Conservation (phyloP, 2,888 invertebrate genomes). For the Bellardia pandia region DNA sequence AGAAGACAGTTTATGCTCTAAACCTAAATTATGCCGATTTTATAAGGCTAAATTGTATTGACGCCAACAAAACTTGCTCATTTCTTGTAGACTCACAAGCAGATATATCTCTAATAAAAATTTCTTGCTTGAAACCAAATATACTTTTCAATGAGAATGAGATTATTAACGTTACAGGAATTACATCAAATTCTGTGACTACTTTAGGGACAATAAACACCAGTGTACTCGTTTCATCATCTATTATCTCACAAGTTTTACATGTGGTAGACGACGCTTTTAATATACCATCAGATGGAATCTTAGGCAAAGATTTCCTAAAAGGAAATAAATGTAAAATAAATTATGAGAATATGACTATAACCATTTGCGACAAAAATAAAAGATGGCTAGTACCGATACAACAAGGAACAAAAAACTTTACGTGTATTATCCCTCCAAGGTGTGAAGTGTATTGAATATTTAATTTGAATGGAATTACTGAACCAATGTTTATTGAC, state of each 20-base stretch:
- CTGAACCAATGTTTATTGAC: too few species aligned
- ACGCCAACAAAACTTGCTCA: not conserved
- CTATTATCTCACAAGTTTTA: not conserved
- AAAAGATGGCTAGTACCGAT: not conserved
- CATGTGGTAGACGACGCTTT: constrained; percentile 19
- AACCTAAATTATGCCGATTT: constrained; percentile 26
- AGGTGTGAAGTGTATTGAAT: not conserved
- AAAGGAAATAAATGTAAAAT: not conserved
- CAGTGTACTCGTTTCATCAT: not conserved
- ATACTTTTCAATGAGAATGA: constrained; percentile 3
- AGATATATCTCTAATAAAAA: constrained; percentile 10
- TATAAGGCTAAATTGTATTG: not conserved
- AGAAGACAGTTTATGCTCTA: constrained; percentile 9
- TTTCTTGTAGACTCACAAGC: constrained; percentile 24
- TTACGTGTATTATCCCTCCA: not conserved
- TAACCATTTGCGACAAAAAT: not conserved
- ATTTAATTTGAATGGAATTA: not conserved
- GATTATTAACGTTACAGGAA: constrained; percentile 7
- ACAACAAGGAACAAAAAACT: not conserved
- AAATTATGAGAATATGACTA: constrained; percentile 7
- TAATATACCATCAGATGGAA: not conserved
- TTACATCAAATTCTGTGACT: not conserved
- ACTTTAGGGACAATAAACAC: not conserved
- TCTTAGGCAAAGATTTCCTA: constrained; percentile 2
- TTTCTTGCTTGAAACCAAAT: not conserved